A percentile compares a stretch with the other conserved stretches of the same genome.
Conservation (phyloP, 1,140 invertebrate genomes). For the Palaemon carinicauda region DNA sequence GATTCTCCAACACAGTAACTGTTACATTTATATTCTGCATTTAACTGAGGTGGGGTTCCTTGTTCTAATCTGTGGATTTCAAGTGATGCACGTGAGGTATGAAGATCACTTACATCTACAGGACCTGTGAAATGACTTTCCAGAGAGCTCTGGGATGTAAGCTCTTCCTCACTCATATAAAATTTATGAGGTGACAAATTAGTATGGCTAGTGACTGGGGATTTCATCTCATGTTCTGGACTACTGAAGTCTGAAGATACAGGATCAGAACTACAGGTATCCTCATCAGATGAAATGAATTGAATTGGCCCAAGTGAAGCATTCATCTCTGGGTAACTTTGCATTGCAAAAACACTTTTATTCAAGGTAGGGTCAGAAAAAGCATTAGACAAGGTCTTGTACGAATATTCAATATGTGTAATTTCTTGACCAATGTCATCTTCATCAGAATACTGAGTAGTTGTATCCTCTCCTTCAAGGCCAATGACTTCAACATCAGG, state of each 20-base stretch:
- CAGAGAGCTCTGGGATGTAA: conserved; percentile 21
- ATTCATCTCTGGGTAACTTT: not conserved
- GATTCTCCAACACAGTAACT: no score
- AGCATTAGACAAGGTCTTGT: conserved; percentile 23
- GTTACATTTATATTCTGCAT: no score
- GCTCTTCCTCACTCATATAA: conserved; percentile 43
- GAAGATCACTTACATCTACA: not conserved
- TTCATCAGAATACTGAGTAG: conserved; percentile 28
- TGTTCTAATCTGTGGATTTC: no score
- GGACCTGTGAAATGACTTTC: conserved; percentile 33
- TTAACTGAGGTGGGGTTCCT: no score
- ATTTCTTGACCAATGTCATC: conserved; percentile 30
- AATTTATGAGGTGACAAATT: conserved; percentile 17
- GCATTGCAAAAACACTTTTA: conserved; percentile 36
- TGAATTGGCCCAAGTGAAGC: conserved; percentile 20
- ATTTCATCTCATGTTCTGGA: not conserved
- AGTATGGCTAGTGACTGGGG: not conserved
- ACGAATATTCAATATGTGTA: conserved; percentile 42
- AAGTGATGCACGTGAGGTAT: not conserved
- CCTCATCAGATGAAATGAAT: conserved; percentile 43
- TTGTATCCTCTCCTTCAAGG: conserved; percentile 13
- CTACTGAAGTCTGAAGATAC: conserved; percentile 28
- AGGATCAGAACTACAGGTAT: conserved; percentile 20
- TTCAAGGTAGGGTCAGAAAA: conserved; percentile 45
- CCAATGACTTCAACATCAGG: conserved; percentile 43